phyloP scores from a whole-genome alignment of 2,888 invertebrate species.

The Serrognathus titanus region DNA sequence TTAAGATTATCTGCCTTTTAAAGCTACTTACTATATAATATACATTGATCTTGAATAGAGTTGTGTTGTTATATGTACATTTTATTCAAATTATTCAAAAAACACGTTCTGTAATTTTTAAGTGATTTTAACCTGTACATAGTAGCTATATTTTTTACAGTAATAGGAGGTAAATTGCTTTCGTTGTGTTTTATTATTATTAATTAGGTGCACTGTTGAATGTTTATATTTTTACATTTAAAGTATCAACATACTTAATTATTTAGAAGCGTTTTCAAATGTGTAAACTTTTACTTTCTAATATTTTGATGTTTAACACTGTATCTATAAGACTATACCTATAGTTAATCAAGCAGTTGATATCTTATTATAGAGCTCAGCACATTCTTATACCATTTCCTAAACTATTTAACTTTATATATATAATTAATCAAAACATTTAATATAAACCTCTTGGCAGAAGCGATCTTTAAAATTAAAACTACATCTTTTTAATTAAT shows the following conservation, averaged over 20 bases:
- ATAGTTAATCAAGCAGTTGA: background rate
- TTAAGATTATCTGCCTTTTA: slow-evolving; percentile 26
- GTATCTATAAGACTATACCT: background rate
- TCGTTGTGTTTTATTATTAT: slow-evolving; percentile 1
- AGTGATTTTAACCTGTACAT: slow-evolving; percentile 5
- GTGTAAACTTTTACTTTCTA: background rate
- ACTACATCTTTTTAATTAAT: too few relatives aligned
- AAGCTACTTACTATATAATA: slow-evolving; percentile 11
- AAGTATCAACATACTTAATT: slow-evolving; percentile 12
- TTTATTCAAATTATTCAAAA: slow-evolving; percentile 15
- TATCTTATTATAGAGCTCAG: background rate
- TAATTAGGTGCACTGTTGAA: slow-evolving; percentile 11
- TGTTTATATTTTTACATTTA: slow-evolving; percentile 19
- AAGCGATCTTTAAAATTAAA: too few relatives aligned
- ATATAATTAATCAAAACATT: too few relatives aligned
- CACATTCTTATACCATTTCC: too few relatives aligned
- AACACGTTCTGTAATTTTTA: slow-evolving; percentile 12
- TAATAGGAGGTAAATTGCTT: slow-evolving; percentile 1
- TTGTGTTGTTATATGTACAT: slow-evolving; percentile 19
- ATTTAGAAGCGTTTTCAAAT: background rate
- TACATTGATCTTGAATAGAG: slow-evolving; percentile 16
- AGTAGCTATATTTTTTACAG: slow-evolving; percentile 4
- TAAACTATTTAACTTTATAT: too few relatives aligned
- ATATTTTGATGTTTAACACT: background rate
- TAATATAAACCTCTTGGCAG: too few relatives aligned